Conservation (phyloP, 2,888 invertebrate species). For the Ectemnius continuus region DNA sequence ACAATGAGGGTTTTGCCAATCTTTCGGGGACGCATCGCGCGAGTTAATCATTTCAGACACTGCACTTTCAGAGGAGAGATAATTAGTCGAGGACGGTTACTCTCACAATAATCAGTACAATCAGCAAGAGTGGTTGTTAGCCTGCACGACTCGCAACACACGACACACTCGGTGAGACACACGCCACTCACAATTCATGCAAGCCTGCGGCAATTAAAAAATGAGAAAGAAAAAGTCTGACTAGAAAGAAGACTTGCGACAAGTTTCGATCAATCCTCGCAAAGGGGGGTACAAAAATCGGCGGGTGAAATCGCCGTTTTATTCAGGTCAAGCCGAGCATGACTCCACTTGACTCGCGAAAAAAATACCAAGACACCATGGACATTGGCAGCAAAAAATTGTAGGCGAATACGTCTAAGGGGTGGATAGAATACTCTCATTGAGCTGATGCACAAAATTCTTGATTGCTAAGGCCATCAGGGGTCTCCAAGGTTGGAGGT, state of each 20-base stretch:
- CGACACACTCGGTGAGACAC: slow-evolving; percentile 30
- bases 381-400: slow-evolving; percentile 1
- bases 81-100: slow-evolving; percentile 7
- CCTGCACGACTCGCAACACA: slow-evolving; percentile 29
- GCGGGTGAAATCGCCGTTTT: slow-evolving; percentile 33
- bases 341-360: slow-evolving; percentile 13
- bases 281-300: slow-evolving; percentile 38
- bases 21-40: too few relatives aligned
- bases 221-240: slow-evolving; percentile 47
- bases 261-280: slow-evolving; percentile 48
- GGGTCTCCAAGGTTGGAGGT: slow-evolving; percentile 9
- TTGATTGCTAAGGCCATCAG: not conserved
- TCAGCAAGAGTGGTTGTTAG: slow-evolving; percentile 25
- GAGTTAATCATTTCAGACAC: too few relatives aligned
- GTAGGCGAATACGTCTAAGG: not conserved
- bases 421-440: not conserved
- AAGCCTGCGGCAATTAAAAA: slow-evolving; percentile 58
- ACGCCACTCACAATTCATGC: slow-evolving; percentile 52
- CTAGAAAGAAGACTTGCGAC: slow-evolving; percentile 36
- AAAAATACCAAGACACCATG: slow-evolving; percentile 14
- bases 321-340: slow-evolving; percentile 7
- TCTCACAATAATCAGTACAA: slow-evolving; percentile 32
- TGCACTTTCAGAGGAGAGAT: too few relatives aligned
- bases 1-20: too few relatives aligned
- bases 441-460: not conserved